phyloP scores from a whole-genome alignment of 2,113 vertebrate species.

The Coreoperca whiteheadi region DNA sequence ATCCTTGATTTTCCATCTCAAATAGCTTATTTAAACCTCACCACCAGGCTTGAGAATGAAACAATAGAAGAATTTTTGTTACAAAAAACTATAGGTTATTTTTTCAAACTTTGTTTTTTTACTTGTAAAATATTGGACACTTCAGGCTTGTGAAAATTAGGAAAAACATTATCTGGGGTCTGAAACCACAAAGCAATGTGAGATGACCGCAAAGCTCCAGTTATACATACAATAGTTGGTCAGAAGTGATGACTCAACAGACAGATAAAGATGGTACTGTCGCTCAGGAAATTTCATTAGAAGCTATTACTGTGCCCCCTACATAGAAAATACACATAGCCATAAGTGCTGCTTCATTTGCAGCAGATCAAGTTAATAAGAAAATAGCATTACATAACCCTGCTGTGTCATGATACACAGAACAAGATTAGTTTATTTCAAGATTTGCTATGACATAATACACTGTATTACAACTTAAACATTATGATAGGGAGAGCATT shows the following conservation, averaged over 20 bases:
- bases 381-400: slow-evolving; percentile 30
- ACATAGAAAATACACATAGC: slow-evolving; percentile 26
- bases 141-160: neutral
- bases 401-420: slow-evolving; percentile 3
- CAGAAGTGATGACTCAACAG: slow-evolving; percentile 28
- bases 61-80: neutral
- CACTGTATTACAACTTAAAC: neutral
- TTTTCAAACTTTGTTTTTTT: neutral
- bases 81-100: neutral
- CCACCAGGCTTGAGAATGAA: neutral
- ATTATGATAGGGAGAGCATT: neutral
- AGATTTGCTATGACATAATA: neutral
- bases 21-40: slow-evolving; percentile 9
- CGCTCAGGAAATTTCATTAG: neutral
- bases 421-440: neutral
- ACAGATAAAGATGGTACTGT: no score
- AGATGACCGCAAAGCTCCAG: slow-evolving; percentile 18
- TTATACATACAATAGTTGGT: slow-evolving; percentile 22
- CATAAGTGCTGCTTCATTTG: slow-evolving; percentile 17
- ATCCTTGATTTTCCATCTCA: slow-evolving; percentile 30
- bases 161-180: no score
- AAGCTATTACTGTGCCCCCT: slow-evolving; percentile 1
- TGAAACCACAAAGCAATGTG: slow-evolving; percentile 25
- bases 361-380: slow-evolving; percentile 6
- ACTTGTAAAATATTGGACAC: neutral